Conservation (phyloP, 2,888 invertebrate genomes). For the Pterostichus madidus region DNA sequence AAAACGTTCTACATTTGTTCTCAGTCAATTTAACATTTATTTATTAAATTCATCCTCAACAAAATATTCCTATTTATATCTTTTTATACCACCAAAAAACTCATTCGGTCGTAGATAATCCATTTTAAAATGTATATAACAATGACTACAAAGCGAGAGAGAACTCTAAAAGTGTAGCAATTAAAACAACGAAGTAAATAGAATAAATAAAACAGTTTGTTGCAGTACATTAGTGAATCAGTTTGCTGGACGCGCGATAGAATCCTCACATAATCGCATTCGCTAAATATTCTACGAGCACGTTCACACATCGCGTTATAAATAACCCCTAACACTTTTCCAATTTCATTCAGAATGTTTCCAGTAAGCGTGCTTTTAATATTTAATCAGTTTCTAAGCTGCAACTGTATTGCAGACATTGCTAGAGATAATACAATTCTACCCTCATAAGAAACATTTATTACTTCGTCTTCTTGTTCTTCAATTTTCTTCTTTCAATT, state of each 20-base stretch:
- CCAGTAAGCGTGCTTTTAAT: slow-evolving; percentile 26
- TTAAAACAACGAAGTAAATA: neutral
- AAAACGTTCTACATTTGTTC: too few species aligned
- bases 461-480: too few species aligned
- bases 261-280: slow-evolving; percentile 37
- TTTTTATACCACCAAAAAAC: too few species aligned
- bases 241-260: slow-evolving; percentile 2
- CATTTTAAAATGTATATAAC: too few species aligned
- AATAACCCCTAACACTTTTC: slow-evolving; percentile 45
- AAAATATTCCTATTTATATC: too few species aligned
- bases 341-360: slow-evolving; percentile 29
- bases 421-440: neutral
- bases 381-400: slow-evolving; percentile 15
- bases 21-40: too few species aligned
- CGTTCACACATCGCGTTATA: slow-evolving; percentile 33
- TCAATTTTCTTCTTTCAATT: too few species aligned
- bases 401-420: slow-evolving; percentile 12
- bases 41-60: too few species aligned
- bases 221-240: neutral
- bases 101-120: too few species aligned
- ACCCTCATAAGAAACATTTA: too few species aligned
- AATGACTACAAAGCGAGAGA: too few species aligned
- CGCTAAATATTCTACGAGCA: slow-evolving; percentile 40
- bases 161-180: neutral
- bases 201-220: neutral